Evolutionary conservation across 2,113 vertebrate species (phyloP).

Genomic region (Aplodontia rufa): DNA sequence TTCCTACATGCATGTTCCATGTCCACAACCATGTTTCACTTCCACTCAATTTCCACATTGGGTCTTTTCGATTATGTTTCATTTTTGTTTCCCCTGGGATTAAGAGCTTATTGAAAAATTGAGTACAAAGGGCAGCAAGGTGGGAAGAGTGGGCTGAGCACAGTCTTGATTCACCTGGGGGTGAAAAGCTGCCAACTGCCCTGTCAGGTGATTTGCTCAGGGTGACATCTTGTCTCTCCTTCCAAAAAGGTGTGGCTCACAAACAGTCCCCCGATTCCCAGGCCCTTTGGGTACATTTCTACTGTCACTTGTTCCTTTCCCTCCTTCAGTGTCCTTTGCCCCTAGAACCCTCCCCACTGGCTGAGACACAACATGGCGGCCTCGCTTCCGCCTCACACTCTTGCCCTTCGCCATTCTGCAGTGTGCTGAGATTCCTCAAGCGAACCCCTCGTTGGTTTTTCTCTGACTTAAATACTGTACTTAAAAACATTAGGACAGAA

Average conservation of each 20-base stretch:
- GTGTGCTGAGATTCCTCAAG: neutral
- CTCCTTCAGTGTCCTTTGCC: neutral
- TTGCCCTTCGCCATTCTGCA: neutral
- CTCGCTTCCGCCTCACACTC: accelerated
- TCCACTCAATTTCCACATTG: neutral
- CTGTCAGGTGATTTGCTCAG: no score
- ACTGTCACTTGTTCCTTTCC: neutral
- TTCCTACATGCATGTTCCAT: neutral
- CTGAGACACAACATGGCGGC: no score
- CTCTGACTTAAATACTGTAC: neutral
- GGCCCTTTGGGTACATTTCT: neutral
- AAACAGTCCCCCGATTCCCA: neutral
- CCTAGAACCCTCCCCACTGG: neutral
- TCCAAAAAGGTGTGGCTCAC: neutral
- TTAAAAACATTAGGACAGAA: neutral
- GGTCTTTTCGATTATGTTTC: neutral
- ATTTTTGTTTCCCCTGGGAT: neutral
- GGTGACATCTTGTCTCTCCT: neutral
- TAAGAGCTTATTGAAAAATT: neutral
- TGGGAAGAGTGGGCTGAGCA: neutral
- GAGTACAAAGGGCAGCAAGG: neutral
- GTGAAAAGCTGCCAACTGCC: neutral
- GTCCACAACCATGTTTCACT: no score
- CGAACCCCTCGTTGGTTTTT: neutral
- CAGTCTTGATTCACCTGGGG: no score